Evolutionary conservation across 1,140 invertebrate species (phyloP).

Genomic region (Plectrocnemia conspersa): DNA sequence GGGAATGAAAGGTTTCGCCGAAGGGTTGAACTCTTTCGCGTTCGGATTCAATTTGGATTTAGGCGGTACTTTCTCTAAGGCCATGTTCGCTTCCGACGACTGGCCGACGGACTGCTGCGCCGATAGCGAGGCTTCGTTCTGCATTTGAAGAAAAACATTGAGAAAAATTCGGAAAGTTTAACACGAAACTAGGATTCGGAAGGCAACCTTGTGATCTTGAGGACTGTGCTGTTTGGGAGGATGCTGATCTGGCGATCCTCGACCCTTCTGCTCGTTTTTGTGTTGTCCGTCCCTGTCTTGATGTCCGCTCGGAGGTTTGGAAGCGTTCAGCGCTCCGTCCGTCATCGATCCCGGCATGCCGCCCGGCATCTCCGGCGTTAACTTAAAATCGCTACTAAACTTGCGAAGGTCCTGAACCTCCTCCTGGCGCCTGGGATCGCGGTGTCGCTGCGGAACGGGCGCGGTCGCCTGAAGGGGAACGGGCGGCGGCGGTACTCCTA

Average conservation of each 20-base stretch:
- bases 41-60: conserved; percentile 82
- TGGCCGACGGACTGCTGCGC: conserved; percentile 29
- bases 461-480: conserved; percentile 2
- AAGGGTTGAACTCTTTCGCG: conserved; percentile 87
- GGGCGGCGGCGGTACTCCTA: conserved; percentile 1
- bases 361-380: conserved; percentile 46
- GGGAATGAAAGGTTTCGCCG: conserved; percentile 80
- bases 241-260: conserved; percentile 9
- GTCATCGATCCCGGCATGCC: conserved; percentile 31
- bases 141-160: too few species aligned
- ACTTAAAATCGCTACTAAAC: conserved; percentile 54
- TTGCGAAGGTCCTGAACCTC: conserved; percentile 50
- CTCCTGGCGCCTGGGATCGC: conserved; percentile 37
- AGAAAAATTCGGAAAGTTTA: too few species aligned
- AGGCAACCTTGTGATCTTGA: conserved; percentile 8
- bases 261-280: conserved; percentile 8
- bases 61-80: conserved; percentile 56
- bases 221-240: conserved; percentile 8
- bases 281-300: conserved; percentile 14
- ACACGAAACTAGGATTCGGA: background rate
- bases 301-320: background rate
- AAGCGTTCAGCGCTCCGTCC: conserved; percentile 6
- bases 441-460: conserved; percentile 2
- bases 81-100: conserved; percentile 36
- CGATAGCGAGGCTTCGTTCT: conserved; percentile 8